Percentiles rank a stretch among this genome's conserved stretches.
Conservation (phyloP, 2,797 vertebrate genomes). For the Darevskia mixta region DNA sequence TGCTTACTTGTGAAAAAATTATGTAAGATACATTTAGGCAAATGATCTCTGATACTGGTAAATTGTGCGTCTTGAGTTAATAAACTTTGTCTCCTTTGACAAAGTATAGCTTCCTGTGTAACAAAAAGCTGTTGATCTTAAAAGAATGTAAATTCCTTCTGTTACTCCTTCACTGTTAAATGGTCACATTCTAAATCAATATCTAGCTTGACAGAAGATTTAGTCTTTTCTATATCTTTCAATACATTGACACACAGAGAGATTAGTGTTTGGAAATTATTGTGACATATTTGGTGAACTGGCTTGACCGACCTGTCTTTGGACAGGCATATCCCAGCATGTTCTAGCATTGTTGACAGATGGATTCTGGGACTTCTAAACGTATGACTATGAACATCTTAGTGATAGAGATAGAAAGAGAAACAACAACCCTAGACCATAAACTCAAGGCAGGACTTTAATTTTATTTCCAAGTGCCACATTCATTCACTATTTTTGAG, state of each 20-base stretch:
- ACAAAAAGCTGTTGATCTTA: constrained; percentile 39
- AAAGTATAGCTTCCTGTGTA: not conserved
- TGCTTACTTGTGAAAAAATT: not conserved
- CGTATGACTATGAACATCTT: not conserved
- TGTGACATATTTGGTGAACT: constrained; percentile 27
- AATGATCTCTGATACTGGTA: not conserved
- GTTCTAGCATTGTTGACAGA: not conserved
- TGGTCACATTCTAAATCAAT: constrained; percentile 21
- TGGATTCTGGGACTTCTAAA: not conserved
- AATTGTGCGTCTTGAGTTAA: too few species aligned
- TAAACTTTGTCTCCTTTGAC: not conserved
- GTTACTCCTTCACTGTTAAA: not conserved
- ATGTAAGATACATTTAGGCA: not conserved
- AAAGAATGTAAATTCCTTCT: constrained; percentile 54
- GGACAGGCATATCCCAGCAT: not conserved
- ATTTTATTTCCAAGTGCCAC: not conserved
- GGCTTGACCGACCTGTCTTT: not conserved
- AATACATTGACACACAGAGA: not conserved
- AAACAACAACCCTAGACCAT: not conserved
- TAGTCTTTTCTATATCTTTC: constrained; percentile 56
- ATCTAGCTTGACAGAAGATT: constrained; percentile 54
- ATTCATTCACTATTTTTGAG: not conserved
- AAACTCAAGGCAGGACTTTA: not conserved
- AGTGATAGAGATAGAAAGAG: not conserved
- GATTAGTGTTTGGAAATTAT: constrained; percentile 34